phyloP scores from a whole-genome alignment of 2,797 vertebrate species.

The Allochrocebus solatus region DNA sequence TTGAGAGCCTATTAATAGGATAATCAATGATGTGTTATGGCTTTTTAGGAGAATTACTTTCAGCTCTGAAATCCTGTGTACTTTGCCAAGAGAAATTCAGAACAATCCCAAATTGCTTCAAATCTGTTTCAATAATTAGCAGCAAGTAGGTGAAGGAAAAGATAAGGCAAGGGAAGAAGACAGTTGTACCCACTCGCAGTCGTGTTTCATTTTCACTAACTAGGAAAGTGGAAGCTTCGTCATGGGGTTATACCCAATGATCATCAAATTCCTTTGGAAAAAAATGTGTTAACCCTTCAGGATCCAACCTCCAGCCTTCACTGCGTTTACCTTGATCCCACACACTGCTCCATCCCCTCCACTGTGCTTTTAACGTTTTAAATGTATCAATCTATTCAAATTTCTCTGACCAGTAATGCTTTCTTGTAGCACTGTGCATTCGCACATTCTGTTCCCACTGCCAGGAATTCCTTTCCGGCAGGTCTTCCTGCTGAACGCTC shows the following conservation, averaged over 20 bases:
- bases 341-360: rapidly evolving
- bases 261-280: background rate
- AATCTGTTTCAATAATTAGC: background rate
- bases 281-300: background rate
- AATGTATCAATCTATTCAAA: background rate
- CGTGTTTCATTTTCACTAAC: background rate
- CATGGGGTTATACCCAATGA: background rate
- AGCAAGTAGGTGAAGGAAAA: background rate
- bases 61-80: background rate
- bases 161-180: background rate
- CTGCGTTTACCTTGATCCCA: rapidly evolving
- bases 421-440: background rate
- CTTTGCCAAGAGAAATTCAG: conserved; percentile 5
- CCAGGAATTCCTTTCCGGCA: background rate
- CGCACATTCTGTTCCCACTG: background rate
- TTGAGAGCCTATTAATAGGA: background rate
- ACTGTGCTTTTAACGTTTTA: background rate
- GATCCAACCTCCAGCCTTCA: background rate
- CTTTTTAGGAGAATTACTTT: background rate
- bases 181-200: rapidly evolving
- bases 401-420: background rate
- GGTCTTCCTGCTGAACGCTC: background rate
- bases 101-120: background rate
- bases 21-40: background rate
- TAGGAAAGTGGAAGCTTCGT: background rate